Percentiles rank a stretch among this genome's conserved stretches.
Evolutionary conservation across 2,797 vertebrate species (phyloP).

Genomic region (Anniella stebbinsi): DNA sequence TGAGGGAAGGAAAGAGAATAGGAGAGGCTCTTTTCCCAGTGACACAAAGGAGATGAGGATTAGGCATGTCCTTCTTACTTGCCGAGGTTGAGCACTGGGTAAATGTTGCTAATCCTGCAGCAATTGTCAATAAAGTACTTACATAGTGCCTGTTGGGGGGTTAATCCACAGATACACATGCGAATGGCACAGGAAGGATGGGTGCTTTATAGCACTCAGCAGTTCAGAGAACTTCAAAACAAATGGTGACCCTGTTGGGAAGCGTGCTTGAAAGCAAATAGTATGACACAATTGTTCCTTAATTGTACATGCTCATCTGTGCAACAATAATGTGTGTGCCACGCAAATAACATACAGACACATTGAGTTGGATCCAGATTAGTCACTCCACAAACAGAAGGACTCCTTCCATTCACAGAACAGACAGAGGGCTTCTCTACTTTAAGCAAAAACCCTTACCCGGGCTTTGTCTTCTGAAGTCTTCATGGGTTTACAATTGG

Average conservation of each 20-base stretch:
- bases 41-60: not conserved
- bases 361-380: not conserved
- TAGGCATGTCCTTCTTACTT: conserved; percentile 24
- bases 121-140: conserved; percentile 9
- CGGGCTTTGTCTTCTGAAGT: too few relatives aligned
- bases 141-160: not conserved
- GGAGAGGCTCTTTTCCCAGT: not conserved
- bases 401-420: too few relatives aligned
- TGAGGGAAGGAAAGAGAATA: not conserved
- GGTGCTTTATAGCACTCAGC: conserved; percentile 2
- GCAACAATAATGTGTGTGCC: not conserved
- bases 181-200: conserved; percentile 40
- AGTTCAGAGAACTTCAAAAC: conserved; percentile 15
- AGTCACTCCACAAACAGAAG: too few relatives aligned
- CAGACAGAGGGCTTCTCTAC: too few relatives aligned
- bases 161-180: conserved; percentile 33
- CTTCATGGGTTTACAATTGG: too few relatives aligned
- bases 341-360: not conserved
- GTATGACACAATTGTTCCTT: not conserved
- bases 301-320: not conserved
- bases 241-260: not conserved
- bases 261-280: not conserved
- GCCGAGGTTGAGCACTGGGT: not conserved
- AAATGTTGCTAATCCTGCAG: conserved; percentile 24
- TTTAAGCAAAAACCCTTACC: too few relatives aligned